A percentile compares a stretch with the other conserved stretches of the same genome.
Conservation (phyloP, 2,797 vertebrate species). For the Adelosebastes latens region DNA sequence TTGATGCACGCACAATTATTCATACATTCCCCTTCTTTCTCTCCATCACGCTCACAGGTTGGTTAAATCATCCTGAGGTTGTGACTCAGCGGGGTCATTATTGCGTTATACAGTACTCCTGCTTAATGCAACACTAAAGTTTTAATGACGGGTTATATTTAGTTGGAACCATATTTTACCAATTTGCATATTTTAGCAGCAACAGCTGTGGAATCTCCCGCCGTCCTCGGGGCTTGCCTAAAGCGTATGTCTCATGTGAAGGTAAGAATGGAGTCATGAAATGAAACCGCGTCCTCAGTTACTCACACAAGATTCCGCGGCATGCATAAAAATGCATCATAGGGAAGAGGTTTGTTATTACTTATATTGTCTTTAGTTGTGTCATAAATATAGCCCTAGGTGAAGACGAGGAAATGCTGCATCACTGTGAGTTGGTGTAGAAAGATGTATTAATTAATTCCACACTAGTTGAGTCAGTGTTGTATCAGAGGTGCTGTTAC, state of each 20-base stretch:
- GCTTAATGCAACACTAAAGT: conserved; percentile 63
- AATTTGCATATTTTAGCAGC: conserved; percentile 71
- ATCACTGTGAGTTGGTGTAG: not conserved
- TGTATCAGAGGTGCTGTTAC: not conserved
- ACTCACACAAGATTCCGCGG: not conserved
- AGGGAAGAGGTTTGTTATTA: not conserved
- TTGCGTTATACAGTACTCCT: conserved; percentile 39
- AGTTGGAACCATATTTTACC: conserved; percentile 61
- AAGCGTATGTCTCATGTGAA: conserved; percentile 56
- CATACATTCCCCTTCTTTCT: not conserved
- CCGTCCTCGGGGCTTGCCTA: conserved; percentile 44
- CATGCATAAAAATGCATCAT: not conserved
- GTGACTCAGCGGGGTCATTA: conserved; percentile 56
- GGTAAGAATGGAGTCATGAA: conserved; percentile 43
- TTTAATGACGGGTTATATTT: conserved; percentile 73
- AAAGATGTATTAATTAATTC: not conserved
- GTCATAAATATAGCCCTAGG: not conserved
- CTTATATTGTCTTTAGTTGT: not conserved
- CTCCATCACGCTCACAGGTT: not conserved
- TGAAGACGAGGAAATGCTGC: not conserved
- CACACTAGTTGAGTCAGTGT: conserved; percentile 2
- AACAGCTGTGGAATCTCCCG: conserved; percentile 72
- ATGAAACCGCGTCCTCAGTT: conserved; percentile 29
- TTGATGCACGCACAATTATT: conserved; percentile 15
- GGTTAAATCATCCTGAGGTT: conserved; percentile 33